phyloP scores from a whole-genome alignment of 2,888 invertebrate genomes.

The Slavum lentiscoides region DNA sequence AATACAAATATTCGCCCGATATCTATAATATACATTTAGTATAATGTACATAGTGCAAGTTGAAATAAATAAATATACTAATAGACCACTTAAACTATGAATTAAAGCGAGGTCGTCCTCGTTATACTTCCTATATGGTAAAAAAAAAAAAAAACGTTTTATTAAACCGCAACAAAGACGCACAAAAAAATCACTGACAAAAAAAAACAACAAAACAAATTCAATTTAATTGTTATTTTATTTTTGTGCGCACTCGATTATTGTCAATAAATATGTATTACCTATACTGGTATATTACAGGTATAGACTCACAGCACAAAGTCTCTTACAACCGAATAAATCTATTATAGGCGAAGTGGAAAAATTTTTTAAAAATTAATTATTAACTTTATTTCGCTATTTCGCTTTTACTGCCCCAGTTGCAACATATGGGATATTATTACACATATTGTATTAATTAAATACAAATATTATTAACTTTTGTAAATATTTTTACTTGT shows the following conservation, averaged over 20 bases:
- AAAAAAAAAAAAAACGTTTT: background rate
- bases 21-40: background rate
- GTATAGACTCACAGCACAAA: no score
- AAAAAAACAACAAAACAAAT: constrained; percentile 4
- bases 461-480: no score
- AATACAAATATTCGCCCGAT: background rate
- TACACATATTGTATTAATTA: no score
- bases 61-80: constrained; percentile 15
- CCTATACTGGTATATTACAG: no score
- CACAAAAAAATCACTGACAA: background rate
- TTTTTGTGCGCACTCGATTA: background rate
- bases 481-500: no score
- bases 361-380: no score
- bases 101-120: constrained; percentile 8
- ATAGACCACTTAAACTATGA: constrained; percentile 16
- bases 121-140: background rate
- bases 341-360: no score
- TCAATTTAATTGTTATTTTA: constrained; percentile 1
- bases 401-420: no score
- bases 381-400: no score
- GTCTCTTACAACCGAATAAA: no score
- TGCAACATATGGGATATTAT: no score
- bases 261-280: no score
- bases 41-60: background rate
- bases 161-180: constrained; percentile 12